Evolutionary conservation across 2,797 vertebrate genomes (phyloP).

Genomic region (Leptoclinus maculatus): DNA sequence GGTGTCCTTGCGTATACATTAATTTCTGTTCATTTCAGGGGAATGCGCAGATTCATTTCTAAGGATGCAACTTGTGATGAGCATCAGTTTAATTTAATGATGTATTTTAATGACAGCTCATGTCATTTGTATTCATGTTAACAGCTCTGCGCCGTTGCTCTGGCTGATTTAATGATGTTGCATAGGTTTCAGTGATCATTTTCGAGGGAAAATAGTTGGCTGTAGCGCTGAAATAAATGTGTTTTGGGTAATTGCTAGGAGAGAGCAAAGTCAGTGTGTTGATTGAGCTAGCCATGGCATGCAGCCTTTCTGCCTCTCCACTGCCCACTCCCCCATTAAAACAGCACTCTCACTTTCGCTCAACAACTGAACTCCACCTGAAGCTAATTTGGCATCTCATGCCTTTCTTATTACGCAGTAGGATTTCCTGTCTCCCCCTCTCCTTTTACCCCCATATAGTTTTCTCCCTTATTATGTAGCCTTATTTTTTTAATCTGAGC

Average conservation of each 20-base stretch:
- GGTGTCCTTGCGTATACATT: constrained; percentile 13
- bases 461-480: background rate
- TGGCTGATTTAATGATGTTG: constrained; percentile 62
- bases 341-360: constrained; percentile 62
- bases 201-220: constrained; percentile 27
- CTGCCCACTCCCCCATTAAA: constrained; percentile 63
- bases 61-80: constrained; percentile 44
- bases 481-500: constrained; percentile 32
- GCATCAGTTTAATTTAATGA: constrained; percentile 54
- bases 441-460: background rate
- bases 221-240: constrained; percentile 53
- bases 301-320: constrained; percentile 50
- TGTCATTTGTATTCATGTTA: constrained; percentile 58
- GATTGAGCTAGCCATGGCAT: constrained; percentile 55
- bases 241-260: constrained; percentile 65
- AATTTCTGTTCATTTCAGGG: constrained; percentile 32
- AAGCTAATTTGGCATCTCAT: constrained; percentile 55
- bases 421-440: constrained; percentile 23
- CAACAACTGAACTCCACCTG: constrained; percentile 59
- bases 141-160: constrained; percentile 39
- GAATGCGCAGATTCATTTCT: constrained; percentile 24
- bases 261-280: constrained; percentile 54
- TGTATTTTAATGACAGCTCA: constrained; percentile 60
- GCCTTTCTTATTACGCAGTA: constrained; percentile 29
- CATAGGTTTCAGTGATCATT: constrained; percentile 44